A percentile compares a stretch with the other conserved stretches of the same genome.
Evolutionary conservation across 2,888 invertebrate species (phyloP).

Genomic region (Entomobrya proxima): DNA sequence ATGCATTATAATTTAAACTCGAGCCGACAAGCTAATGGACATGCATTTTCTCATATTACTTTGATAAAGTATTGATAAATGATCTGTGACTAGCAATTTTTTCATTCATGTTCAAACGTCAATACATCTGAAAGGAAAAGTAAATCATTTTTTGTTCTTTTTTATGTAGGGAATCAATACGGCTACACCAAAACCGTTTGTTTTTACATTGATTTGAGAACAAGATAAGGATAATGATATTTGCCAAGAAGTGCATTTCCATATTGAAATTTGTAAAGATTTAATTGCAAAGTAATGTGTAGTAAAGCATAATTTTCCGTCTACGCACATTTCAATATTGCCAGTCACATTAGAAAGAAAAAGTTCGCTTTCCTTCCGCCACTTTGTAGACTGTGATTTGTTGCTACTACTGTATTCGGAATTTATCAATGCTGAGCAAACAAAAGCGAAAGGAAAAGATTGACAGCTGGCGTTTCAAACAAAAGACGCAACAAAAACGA

Average conservation of each 20-base stretch:
- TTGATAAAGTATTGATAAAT: not conserved
- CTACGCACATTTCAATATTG: not conserved
- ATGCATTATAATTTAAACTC: not conserved
- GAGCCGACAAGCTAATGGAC: not conserved
- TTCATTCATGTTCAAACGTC: not conserved
- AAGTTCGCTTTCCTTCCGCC: conserved; percentile 10
- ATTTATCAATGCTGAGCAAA: conserved; percentile 14
- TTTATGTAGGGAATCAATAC: not conserved
- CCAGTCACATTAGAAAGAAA: not conserved
- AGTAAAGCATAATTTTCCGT: not conserved
- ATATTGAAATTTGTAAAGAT: conserved; percentile 34
- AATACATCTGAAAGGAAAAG: not conserved
- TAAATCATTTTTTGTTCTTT: not conserved
- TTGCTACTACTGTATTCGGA: not conserved
- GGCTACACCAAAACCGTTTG: not conserved
- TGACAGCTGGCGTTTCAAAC: conserved; percentile 15
- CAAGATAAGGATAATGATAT: not conserved
- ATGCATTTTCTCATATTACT: not conserved
- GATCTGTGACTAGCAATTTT: not conserved
- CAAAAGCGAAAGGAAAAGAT: conserved; percentile 7
- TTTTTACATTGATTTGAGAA: not conserved
- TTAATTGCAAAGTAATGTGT: conserved; percentile 1
- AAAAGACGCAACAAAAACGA: not conserved
- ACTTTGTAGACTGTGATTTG: not conserved
- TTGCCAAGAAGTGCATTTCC: not conserved